These are phyloP conservation scores for Brachystomella parvula DNA, from an alignment of 1,140 invertebrate genomes.

Conservation along the genomic window DNA sequence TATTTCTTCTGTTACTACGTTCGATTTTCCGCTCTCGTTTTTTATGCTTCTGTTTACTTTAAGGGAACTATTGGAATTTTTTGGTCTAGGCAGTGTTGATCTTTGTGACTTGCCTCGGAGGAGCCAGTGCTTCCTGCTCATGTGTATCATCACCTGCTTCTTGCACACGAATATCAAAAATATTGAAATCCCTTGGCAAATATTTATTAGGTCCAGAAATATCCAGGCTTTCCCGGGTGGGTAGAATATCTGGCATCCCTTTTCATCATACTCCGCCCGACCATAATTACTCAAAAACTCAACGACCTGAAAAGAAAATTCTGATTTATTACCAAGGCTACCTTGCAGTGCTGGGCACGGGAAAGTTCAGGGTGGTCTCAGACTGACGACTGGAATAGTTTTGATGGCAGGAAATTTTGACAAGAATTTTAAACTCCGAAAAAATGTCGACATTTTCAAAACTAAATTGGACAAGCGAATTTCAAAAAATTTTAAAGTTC, in stretches of 20 bases:
- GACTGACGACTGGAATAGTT: not conserved
- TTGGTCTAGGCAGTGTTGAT: not conserved
- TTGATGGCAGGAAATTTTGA: not conserved
- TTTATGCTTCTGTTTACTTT: not conserved
- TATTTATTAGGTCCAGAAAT: constrained; percentile 56
- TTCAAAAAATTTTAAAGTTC: too few relatives aligned
- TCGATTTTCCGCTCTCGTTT: too few relatives aligned
- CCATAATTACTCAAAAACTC: not conserved
- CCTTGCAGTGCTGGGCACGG: not conserved
- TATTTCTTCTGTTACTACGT: not conserved
- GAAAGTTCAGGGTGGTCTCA: not conserved
- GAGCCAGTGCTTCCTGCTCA: not conserved
- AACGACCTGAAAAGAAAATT: not conserved
- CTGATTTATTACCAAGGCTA: not conserved
- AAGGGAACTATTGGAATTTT: not conserved
- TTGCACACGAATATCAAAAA: constrained; percentile 80
- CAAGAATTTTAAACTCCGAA: not conserved
- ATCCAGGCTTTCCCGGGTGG: not conserved
- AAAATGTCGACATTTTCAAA: too few relatives aligned
- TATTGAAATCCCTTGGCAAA: constrained; percentile 76
- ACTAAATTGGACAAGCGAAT: too few relatives aligned
- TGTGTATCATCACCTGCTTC: constrained; percentile 41
- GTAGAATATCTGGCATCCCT: not conserved
- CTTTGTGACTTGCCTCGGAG: not conserved
- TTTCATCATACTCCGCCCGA: not conserved